phyloP scores from a whole-genome alignment of 2,113 vertebrate genomes.

The Drymodes brunneopygia region DNA sequence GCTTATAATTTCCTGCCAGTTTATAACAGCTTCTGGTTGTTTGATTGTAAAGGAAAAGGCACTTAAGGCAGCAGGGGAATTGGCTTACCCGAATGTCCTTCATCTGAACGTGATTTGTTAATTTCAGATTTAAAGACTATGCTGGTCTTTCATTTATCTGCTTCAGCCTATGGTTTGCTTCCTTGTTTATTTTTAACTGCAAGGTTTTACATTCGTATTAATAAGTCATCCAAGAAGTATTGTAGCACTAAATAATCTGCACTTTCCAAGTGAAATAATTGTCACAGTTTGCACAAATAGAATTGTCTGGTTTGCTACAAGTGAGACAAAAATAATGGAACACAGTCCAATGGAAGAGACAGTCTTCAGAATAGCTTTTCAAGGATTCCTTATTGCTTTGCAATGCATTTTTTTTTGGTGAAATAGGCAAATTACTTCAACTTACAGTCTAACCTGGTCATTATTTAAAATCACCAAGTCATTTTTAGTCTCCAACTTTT shows the following conservation, averaged over 20 bases:
- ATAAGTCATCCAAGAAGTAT: neutral
- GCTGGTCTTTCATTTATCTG: neutral
- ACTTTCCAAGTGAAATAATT: neutral
- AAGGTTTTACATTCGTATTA: neutral
- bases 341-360: neutral
- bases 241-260: neutral
- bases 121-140: neutral
- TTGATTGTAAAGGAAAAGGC: neutral
- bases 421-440: constrained; percentile 38
- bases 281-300: neutral
- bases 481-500: constrained; percentile 56
- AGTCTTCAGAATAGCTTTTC: constrained; percentile 27
- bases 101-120: neutral
- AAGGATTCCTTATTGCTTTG: constrained; percentile 39
- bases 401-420: neutral
- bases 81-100: neutral
- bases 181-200: neutral
- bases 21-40: neutral
- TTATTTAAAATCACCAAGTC: constrained; percentile 61
- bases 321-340: constrained; percentile 1
- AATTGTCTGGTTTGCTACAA: neutral
- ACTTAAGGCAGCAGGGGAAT: neutral
- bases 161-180: neutral
- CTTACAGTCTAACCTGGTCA: constrained; percentile 37
- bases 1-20: neutral